Evolutionary conservation across 2,113 vertebrate species (phyloP).

Genomic region (Daphoenositta chrysoptera): DNA sequence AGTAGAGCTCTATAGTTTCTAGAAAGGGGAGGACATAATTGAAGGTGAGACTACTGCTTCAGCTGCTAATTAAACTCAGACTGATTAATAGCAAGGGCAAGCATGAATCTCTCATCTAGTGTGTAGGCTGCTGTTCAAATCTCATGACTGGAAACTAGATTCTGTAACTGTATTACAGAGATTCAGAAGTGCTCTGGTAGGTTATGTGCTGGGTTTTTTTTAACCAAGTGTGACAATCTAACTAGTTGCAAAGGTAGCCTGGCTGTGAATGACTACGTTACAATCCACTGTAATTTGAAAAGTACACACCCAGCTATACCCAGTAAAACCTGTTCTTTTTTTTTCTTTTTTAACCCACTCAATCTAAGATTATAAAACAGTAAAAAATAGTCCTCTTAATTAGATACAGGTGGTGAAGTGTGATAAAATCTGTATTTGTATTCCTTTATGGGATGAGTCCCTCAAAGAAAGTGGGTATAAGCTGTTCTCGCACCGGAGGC

Average conservation of each 20-base stretch:
- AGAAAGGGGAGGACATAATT: background rate
- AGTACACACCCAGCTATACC: constrained; percentile 1
- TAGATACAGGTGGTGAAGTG: background rate
- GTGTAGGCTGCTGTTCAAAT: background rate
- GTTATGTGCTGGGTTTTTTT: background rate
- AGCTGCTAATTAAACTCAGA: background rate
- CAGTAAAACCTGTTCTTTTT: constrained; percentile 33
- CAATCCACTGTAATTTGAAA: background rate
- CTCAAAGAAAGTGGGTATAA: background rate
- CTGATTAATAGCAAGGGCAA: background rate
- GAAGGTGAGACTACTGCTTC: background rate
- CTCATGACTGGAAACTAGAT: background rate
- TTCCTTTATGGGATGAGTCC: background rate
- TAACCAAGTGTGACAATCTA: background rate
- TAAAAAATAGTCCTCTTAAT: background rate
- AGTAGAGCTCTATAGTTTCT: background rate
- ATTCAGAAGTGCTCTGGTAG: background rate
- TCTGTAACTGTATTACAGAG: background rate
- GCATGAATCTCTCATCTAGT: background rate
- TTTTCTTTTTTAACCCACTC: background rate
- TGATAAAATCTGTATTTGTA: background rate
- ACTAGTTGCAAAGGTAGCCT: background rate
- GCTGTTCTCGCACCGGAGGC: background rate
- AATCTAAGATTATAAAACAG: background rate
- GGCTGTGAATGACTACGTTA: background rate